Evolutionary conservation across 2,113 vertebrate genomes (phyloP), one percentile per base, ranked within the genome.

Genomic region (Illadopsis cleaveri): DNA sequence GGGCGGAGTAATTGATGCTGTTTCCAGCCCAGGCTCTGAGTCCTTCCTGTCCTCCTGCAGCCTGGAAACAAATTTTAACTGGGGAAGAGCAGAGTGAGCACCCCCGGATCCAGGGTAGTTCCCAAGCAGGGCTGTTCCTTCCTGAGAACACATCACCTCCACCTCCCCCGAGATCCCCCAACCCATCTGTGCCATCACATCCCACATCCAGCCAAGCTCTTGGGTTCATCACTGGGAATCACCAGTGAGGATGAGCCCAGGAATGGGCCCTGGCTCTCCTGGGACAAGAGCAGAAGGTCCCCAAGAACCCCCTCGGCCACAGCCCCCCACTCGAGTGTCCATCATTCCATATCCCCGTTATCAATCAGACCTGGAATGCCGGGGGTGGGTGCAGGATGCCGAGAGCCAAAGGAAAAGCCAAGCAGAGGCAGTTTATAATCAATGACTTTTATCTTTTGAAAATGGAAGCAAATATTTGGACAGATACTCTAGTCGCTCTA

Each of bases 391-490:
- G 11, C 16, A 15, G 79, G 80, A 47, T 1, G 5, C 61, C 2
- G 15, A 27, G 58, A 64, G 20, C 2, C 73, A 50, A 87, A 83
- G 65, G 89, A 79, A 50, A 70, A 82, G 78, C 69, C 50, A 68
- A 58, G 37, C 78, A 77, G 77, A 91, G 47, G 53, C 27, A 75
- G 73, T 95, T 97, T 96, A 96, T 98, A 98, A 97, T 94, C 98
- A 98, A 97, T 94, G 96, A 94, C 66, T 96, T 97, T 95, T 97
- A 98, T 98, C 94, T 98, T 60, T 94, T 97, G 97, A 98, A 98
- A 98, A 96, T 86, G 97, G 98, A 98, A 98, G 98, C 97, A 97
- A 97, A 95, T 96, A 96, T 97, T 94, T 87, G 92, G 95, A 98
- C 97, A 98, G 97, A 88, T 86, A 94, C 90, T 87, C 87, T 54